Percentiles rank a stretch among this genome's conserved stretches.
Evolutionary conservation across 1,140 invertebrate species (phyloP).

Genomic region (Mizuhopecten yessoensis): DNA sequence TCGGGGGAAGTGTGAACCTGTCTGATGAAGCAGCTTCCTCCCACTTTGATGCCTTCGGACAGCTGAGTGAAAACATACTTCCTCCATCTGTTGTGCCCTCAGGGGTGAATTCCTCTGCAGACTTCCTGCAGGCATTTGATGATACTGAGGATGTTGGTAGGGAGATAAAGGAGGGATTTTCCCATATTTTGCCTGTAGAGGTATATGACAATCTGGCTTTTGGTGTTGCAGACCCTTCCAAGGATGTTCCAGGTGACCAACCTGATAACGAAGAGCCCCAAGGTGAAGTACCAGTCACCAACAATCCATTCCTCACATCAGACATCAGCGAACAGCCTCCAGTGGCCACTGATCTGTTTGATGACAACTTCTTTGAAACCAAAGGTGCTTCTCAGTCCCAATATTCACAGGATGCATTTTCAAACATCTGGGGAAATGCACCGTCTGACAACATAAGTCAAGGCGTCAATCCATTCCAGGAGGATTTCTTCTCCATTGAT

Average conservation of each 20-base stretch:
- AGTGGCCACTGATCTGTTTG: conserved; percentile 57
- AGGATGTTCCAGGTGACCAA: conserved; percentile 44
- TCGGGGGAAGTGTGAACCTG: conserved; percentile 7
- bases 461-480: conserved; percentile 76
- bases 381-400: conserved; percentile 51
- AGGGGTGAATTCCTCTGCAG: neutral
- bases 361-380: conserved; percentile 75
- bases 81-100: neutral
- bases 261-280: neutral
- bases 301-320: conserved; percentile 61
- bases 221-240: conserved; percentile 49
- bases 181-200: neutral
- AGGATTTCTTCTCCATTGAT: conserved; percentile 71
- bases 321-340: neutral
- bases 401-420: conserved; percentile 45
- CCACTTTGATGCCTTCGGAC: neutral
- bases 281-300: conserved; percentile 28
- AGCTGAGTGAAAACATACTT: neutral
- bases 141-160: neutral
- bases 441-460: conserved; percentile 41
- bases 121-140: neutral
- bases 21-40: neutral
- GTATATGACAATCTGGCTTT: conserved; percentile 65
- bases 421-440: conserved; percentile 65
- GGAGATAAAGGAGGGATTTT: conserved; percentile 12